Base-by-base conservation (phyloP, 2,797 vertebrate genomes). In the Xyrichtys novacula region DNA sequence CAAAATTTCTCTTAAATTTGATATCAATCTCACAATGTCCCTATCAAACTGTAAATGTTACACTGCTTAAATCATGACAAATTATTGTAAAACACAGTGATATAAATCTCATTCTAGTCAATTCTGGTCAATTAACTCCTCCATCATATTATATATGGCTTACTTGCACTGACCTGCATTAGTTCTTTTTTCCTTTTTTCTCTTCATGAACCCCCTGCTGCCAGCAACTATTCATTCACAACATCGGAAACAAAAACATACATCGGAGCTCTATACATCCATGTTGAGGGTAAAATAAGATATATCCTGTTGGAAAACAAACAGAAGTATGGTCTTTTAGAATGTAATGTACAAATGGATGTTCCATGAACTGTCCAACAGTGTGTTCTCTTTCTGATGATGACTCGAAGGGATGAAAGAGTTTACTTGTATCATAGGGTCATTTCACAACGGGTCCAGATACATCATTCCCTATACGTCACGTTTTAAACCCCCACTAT, bases 391-490 rank as follows among this genome's bases (percentile, higher is more conserved):
- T 62, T 20, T 11, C n/a, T n/a, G n/a, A n/a, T 16, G 29, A 62
- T 40, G 26, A 61, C 44, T 39, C 15, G 25, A 34, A 5, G 55
- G 32, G 61, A 25, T 8, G 39, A 57, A 71, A 57, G 10, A 55
- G 42, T 72, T 53, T 59, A 57, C 16, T 36, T 44, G 10, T 42
- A 40, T 23, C 56, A 71, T 61, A 58, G 55, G 44, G 57, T 73
- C 29, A 71, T 71, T 82, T 78, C 53, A 50, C 17, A 52, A 39
- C 26, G 23, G 38, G 22, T 20, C 59, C 39, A 72, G 67, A 77
- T 56, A 48, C 46, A 53, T 57, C 19, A 46, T 16, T 66, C 23
- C 23, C 26, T 40, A 42, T 56, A 39, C 48, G 59, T 74, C 29
- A 49, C 72, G 68, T 67, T n/a, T n/a, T 73, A 76, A 57, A 60